These are phyloP conservation scores for Herminia tarsipennalis DNA, from an alignment of 2,888 invertebrate genomes.

Conservation along the genomic window DNA sequence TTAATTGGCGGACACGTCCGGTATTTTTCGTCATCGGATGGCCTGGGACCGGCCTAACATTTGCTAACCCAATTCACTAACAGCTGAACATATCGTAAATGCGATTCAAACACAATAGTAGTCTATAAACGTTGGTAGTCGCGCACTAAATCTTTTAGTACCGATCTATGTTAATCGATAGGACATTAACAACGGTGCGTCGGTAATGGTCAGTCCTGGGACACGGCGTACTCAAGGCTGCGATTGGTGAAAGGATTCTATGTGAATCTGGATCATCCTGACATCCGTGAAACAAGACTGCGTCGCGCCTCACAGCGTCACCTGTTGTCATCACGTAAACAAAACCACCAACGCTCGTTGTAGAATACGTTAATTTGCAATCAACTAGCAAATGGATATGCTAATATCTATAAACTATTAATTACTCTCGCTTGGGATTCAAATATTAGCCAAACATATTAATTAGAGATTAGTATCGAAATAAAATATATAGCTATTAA, in stretches of 20 bases:
- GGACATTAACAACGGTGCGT: constrained; percentile 75
- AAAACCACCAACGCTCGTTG: constrained; percentile 9
- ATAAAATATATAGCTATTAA: too few species aligned
- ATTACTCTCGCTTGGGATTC: too few species aligned
- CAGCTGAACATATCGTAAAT: constrained; percentile 46
- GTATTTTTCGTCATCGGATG: constrained; percentile 49
- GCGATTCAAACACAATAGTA: constrained; percentile 60
- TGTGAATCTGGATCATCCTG: constrained; percentile 82
- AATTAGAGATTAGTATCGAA: too few species aligned
- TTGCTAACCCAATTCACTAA: constrained; percentile 46
- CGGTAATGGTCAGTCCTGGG: constrained; percentile 78
- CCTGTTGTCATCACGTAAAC: neutral
- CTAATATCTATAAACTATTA: too few species aligned
- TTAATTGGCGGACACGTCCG: constrained; percentile 65
- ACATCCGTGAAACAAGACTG: constrained; percentile 44
- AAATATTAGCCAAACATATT: too few species aligned
- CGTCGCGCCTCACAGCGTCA: constrained; percentile 9
- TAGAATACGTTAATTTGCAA: too few species aligned
- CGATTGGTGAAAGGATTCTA: constrained; percentile 76
- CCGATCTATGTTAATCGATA: constrained; percentile 80
- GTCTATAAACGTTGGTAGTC: constrained; percentile 56
- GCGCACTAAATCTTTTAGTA: constrained; percentile 69
- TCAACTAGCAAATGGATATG: too few species aligned
- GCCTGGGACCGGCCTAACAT: constrained; percentile 59
- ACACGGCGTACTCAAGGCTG: constrained; percentile 73